These are phyloP conservation scores for Stenodera caucasica DNA, from an alignment of 2,888 invertebrate species.

Conservation along the genomic window DNA sequence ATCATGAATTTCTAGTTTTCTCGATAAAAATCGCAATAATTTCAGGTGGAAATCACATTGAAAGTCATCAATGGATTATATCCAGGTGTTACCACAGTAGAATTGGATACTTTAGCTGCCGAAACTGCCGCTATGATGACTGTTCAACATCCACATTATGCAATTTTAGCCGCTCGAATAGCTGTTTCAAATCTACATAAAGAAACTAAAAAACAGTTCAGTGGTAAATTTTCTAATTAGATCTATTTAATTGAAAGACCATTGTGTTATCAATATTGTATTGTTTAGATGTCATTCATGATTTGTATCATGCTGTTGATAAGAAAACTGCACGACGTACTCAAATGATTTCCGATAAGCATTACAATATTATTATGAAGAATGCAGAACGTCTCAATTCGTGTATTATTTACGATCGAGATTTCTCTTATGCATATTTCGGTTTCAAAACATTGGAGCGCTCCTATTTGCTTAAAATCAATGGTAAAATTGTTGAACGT, in stretches of 20 bases:
- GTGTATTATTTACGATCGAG: constrained; percentile 94
- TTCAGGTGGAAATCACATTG: constrained; percentile 80
- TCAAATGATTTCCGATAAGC: constrained; percentile 86
- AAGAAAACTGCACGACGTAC: constrained; percentile 69
- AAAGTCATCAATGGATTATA: constrained; percentile 96
- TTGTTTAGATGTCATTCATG: constrained; percentile 84
- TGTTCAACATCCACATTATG: constrained; percentile 97
- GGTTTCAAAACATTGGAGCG: constrained; percentile 98
- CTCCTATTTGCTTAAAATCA: constrained; percentile 90
- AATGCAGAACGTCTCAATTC: constrained; percentile 92
- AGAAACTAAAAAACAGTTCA: constrained; percentile 94
- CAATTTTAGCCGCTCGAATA: constrained; percentile 77
- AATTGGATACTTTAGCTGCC: constrained; percentile 96
- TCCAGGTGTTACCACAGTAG: constrained; percentile 94
- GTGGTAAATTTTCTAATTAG: constrained; percentile 61
- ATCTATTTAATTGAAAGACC: too few relatives aligned
- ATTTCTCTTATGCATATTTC: constrained; percentile 92
- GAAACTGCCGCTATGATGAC: constrained; percentile 99
- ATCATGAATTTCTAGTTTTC: too few relatives aligned
- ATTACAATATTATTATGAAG: constrained; percentile 78
- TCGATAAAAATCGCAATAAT: too few relatives aligned
- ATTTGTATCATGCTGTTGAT: constrained; percentile 77
- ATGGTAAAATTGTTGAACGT: constrained; percentile 90
- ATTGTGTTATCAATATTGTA: constrained; percentile 18
- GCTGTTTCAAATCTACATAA: constrained; percentile 98